Base-by-base conservation (phyloP, 2,888 invertebrate species). In the Geophilus truncorum region DNA sequence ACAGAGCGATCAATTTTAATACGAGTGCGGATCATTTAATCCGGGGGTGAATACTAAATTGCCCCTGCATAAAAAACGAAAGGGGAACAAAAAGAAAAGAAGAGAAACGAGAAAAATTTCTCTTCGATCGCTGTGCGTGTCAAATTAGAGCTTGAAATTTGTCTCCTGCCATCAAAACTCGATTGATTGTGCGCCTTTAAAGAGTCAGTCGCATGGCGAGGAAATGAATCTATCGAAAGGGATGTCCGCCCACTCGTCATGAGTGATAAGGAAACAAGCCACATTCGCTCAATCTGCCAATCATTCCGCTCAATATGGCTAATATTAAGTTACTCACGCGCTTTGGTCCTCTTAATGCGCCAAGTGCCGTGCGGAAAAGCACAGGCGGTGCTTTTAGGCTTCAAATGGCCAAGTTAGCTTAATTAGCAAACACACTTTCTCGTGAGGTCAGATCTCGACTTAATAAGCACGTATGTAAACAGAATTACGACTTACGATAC, bases 1-100 rank as follows among this genome's bases (percentile, higher is more conserved):
- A 62, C 62, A 62, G 62, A 25, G 62, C 62, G 62, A 62, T 62
- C 62, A 62, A 62, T 62, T 62, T 62, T 62, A 62, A 62, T 62
- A 62, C 25, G 62, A 62, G 25, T 25, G 62, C 3, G 62, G 62
- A 62, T 62, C 62, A 62, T 62, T 62, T 62, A 62, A 28, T 62
- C 25, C 62, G 15, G 6, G 21, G 62, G 9, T 23, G 62, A 62
- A 62, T 62, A 25, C 62, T 62, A 28, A 62, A 25, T n/a, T n/a
- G n/a, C n/a, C n/a, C n/a, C n/a, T n/a, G n/a, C n/a, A n/a, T n/a
- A n/a, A n/a, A n/a, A n/a, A n/a, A n/a, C n/a, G n/a, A n/a, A n/a
- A n/a, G n/a, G n/a, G n/a, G n/a, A n/a, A n/a, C n/a, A n/a, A n/a
- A n/a, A n/a, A n/a, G n/a, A n/a, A 32, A 6, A 32, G 5, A 32